Conservation (phyloP, 2,113 vertebrate species). For the Artemisiospiza belli region DNA sequence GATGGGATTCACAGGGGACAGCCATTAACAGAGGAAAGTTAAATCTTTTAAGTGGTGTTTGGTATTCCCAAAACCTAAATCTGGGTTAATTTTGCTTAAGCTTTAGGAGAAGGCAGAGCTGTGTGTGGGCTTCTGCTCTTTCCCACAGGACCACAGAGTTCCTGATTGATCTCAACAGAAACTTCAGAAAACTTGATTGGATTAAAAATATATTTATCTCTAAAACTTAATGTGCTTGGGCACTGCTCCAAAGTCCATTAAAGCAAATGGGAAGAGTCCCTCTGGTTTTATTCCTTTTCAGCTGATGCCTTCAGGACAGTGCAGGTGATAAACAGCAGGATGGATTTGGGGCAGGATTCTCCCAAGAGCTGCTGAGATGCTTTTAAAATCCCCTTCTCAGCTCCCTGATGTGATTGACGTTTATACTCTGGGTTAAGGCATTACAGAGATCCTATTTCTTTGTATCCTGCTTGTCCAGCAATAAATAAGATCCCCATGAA, state of each 20-base stretch:
- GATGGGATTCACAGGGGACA: background rate
- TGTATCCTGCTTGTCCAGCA: background rate
- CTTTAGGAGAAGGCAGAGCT: background rate
- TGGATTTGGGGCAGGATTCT: background rate
- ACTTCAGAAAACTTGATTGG: background rate
- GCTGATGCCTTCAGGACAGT: background rate
- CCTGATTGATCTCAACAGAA: background rate
- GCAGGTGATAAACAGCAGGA: conserved; percentile 18
- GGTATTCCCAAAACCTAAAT: background rate
- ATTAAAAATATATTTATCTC: conserved; percentile 14
- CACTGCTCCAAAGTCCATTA: conserved; percentile 1
- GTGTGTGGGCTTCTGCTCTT: background rate
- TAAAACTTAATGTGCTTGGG: background rate
- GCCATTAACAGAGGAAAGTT: background rate
- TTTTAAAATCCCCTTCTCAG: conserved; percentile 25
- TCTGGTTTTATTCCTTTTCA: background rate
- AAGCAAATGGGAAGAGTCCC: background rate
- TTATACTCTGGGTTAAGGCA: background rate
- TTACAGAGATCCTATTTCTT: background rate
- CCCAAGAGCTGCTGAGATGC: background rate
- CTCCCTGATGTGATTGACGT: background rate
- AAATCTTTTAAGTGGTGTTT: background rate
- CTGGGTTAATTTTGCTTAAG: background rate
- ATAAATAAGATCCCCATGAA: conserved; percentile 1
- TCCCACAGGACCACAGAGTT: background rate